These are phyloP conservation scores for Athene cunicularia DNA, from an alignment of 2,113 vertebrate species.

Conservation along the genomic window DNA sequence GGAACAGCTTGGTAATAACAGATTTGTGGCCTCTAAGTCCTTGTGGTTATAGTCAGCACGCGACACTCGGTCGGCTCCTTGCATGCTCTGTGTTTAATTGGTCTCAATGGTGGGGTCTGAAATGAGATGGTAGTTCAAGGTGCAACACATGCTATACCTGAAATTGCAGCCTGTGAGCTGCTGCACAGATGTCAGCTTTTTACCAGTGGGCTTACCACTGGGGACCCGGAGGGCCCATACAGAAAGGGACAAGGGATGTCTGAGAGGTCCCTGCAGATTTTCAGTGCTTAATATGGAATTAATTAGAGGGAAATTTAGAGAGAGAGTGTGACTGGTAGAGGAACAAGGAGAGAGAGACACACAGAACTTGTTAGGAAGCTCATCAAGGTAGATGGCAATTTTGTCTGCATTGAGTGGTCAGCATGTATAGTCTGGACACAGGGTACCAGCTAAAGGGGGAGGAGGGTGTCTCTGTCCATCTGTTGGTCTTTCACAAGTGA, in stretches of 20 bases:
- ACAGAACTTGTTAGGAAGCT: slow-evolving; percentile 20
- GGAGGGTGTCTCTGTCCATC: slow-evolving; percentile 50
- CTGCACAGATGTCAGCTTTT: slow-evolving; percentile 80
- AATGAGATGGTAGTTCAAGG: slow-evolving; percentile 78
- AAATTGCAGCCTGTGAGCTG: slow-evolving; percentile 65
- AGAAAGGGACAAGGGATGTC: slow-evolving; percentile 39
- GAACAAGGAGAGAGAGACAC: background rate
- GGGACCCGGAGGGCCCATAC: slow-evolving; percentile 26
- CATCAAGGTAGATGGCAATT: background rate
- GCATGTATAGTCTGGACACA: background rate
- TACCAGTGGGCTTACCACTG: slow-evolving; percentile 54
- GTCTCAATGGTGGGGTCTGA: slow-evolving; percentile 71
- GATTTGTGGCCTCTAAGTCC: slow-evolving; percentile 79
- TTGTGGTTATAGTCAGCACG: slow-evolving; percentile 77
- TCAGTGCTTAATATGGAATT: slow-evolving; percentile 27
- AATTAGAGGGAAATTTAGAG: slow-evolving; percentile 34
- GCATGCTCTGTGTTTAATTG: slow-evolving; percentile 75
- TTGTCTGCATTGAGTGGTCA: background rate
- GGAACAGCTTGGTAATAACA: slow-evolving; percentile 86
- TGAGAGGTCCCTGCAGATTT: slow-evolving; percentile 23
- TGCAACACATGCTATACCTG: slow-evolving; percentile 83
- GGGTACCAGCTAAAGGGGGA: background rate
- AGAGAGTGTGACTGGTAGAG: background rate
- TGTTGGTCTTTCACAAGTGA: slow-evolving; percentile 41
- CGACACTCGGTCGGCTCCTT: slow-evolving; percentile 68